These are phyloP conservation scores for Tolmerus cingulatus DNA, from an alignment of 2,888 invertebrate species.

Conservation along the genomic window DNA sequence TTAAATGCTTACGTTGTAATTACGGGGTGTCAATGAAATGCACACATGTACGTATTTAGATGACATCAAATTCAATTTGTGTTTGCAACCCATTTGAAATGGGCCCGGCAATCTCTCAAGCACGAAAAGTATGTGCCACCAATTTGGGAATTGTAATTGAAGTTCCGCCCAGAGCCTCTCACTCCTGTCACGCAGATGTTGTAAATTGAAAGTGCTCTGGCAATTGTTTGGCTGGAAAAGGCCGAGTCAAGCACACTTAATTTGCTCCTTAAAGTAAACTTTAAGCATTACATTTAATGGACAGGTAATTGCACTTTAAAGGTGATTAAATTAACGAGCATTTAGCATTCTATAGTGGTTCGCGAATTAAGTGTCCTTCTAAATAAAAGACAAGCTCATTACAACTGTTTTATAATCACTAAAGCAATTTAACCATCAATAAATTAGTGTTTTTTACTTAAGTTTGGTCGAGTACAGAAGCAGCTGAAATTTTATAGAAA, in stretches of 20 bases:
- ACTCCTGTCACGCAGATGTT: not conserved
- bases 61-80: not conserved
- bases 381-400: no score
- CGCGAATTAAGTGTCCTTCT: no score
- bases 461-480: no score
- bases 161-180: not conserved
- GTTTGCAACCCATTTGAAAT: not conserved
- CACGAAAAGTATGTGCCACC: not conserved
- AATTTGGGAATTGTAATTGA: not conserved
- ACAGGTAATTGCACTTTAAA: not conserved
- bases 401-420: no score
- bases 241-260: not conserved
- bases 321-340: not conserved
- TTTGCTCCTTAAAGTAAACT: not conserved
- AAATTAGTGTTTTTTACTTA: no score
- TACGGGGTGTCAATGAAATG: constrained; percentile 30
- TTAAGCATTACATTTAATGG: not conserved
- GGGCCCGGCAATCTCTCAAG: not conserved
- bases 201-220: not conserved
- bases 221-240: not conserved
- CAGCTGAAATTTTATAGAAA: no score
- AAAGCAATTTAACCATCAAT: no score
- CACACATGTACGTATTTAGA: not conserved
- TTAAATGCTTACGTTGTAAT: constrained; percentile 30
- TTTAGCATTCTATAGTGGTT: not conserved